Conservation (phyloP, 2,113 vertebrate genomes). For the Corythoichthys haematopterus region DNA sequence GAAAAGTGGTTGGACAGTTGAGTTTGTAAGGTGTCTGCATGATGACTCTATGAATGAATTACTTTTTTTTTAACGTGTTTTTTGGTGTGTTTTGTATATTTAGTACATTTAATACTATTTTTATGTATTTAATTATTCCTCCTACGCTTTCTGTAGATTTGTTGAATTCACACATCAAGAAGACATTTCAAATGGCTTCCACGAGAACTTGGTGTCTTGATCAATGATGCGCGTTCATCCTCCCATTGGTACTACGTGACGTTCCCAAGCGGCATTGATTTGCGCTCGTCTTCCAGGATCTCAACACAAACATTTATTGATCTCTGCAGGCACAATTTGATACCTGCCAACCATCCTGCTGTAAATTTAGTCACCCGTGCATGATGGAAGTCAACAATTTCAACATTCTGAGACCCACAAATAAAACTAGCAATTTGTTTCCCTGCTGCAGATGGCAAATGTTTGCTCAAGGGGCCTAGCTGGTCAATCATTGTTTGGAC, state of each 20-base stretch:
- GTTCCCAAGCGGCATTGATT: constrained; percentile 49
- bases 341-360: constrained; percentile 7
- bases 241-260: not conserved
- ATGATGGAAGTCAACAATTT: not conserved
- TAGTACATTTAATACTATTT: no score
- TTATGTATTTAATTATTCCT: no score
- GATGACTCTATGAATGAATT: no score
- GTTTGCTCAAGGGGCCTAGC: not conserved
- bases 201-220: not conserved
- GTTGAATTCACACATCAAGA: no score
- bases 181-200: not conserved
- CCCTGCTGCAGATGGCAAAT: not conserved
- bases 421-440: not conserved
- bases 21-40: no score
- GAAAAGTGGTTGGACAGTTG: no score
- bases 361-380: constrained; percentile 12
- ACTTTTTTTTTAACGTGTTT: no score
- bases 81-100: no score
- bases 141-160: no score
- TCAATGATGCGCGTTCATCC: not conserved
- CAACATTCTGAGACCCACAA: not conserved
- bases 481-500: not conserved
- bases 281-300: constrained; percentile 43
- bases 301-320: constrained; percentile 36
- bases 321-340: constrained; percentile 44